Conservation (phyloP, 2,888 invertebrate genomes). For the Euzetes globulus region DNA sequence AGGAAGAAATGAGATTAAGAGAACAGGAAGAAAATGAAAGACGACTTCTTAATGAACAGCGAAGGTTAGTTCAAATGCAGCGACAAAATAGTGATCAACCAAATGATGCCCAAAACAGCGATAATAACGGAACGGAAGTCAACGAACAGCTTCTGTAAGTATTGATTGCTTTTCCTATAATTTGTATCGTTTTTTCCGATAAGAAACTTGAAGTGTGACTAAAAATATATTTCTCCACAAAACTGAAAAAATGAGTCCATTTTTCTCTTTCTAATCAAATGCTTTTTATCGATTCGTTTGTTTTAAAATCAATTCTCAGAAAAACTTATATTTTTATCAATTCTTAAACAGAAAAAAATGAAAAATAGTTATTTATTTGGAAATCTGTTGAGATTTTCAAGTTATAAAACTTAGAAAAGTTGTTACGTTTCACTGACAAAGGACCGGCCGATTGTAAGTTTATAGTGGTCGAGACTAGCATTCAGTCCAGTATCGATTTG, state of each 20-base stretch:
- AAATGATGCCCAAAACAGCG: conserved; percentile 52
- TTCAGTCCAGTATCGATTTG: not conserved
- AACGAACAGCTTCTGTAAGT: conserved; percentile 45
- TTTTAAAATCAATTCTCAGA: not conserved
- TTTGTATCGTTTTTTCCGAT: not conserved
- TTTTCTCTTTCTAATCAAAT: not conserved
- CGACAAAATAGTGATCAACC: conserved; percentile 40
- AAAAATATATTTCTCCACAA: not conserved
- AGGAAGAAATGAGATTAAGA: conserved; percentile 43
- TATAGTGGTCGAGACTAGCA: not conserved
- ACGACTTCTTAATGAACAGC: conserved; percentile 65
- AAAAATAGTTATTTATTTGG: not conserved
- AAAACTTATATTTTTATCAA: not conserved
- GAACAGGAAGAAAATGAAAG: conserved; percentile 46
- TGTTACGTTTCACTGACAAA: not conserved
- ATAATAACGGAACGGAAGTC: conserved; percentile 52
- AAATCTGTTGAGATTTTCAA: not conserved
- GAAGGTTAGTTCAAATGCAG: conserved; percentile 48
- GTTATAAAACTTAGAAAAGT: not conserved
- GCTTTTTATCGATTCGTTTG: not conserved
- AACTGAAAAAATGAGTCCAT: conserved; percentile 1
- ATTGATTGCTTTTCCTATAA: conserved; percentile 5
- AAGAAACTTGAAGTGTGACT: not conserved
- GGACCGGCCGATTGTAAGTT: too few relatives aligned
- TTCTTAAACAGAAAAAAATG: not conserved